Conservation (phyloP, 2,888 invertebrate genomes). For the Patella depressa region DNA sequence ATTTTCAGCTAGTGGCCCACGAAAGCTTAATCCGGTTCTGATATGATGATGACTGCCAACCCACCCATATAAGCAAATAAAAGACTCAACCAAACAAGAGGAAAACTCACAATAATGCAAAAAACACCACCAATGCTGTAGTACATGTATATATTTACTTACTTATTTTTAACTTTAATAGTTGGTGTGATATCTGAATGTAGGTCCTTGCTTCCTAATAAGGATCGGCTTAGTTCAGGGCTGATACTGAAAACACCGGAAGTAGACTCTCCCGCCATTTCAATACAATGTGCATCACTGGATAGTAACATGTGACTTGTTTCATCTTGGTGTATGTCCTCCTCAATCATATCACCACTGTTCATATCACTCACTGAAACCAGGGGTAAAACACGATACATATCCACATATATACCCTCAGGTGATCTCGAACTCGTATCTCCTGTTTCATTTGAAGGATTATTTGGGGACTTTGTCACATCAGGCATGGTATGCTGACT, state of each 20-base stretch:
- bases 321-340: constrained; percentile 14
- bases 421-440: not conserved
- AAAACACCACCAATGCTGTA: too few species aligned
- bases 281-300: constrained; percentile 15
- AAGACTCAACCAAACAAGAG: too few species aligned
- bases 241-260: constrained; percentile 20
- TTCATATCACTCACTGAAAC: constrained; percentile 14
- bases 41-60: too few species aligned
- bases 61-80: too few species aligned
- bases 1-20: too few species aligned
- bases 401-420: constrained; percentile 30
- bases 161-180: constrained; percentile 13
- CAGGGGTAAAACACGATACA: constrained; percentile 21
- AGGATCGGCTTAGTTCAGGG: not conserved
- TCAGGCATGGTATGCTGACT: constrained; percentile 19
- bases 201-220: constrained; percentile 1
- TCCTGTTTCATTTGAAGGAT: not conserved
- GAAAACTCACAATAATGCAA: too few species aligned
- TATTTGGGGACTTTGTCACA: constrained; percentile 11
- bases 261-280: constrained; percentile 7
- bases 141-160: not conserved
- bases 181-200: constrained; percentile 24
- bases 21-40: too few species aligned
- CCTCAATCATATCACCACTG: constrained; percentile 15
- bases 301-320: constrained; percentile 4